phyloP scores from a whole-genome alignment of 2,113 vertebrate genomes.

The Dunckerocampus dactyliophorus region DNA sequence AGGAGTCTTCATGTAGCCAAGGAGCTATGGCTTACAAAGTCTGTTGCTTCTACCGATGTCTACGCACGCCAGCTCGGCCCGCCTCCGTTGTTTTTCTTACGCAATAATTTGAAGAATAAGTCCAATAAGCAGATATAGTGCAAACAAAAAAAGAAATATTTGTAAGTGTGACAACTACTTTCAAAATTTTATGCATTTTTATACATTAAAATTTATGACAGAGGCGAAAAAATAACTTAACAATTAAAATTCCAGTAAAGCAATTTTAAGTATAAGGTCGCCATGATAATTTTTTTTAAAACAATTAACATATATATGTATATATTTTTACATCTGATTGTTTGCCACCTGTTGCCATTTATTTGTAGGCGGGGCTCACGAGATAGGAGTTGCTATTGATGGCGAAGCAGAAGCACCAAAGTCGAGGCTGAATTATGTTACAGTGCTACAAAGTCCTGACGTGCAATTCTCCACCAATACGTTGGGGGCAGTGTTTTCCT shows the following conservation, averaged over 20 bases:
- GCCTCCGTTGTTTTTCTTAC: conserved; percentile 26
- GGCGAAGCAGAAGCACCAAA: conserved; percentile 50
- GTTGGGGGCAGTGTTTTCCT: too few species aligned
- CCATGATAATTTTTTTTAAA: conserved; percentile 50
- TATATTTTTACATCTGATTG: conserved; percentile 83
- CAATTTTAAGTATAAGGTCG: conserved; percentile 23
- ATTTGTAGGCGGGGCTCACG: conserved; percentile 27
- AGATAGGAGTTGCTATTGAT: conserved; percentile 41
- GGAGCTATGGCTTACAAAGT: conserved; percentile 25
- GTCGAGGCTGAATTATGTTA: conserved; percentile 34
- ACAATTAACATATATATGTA: conserved; percentile 48
- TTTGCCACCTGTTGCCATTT: conserved; percentile 74
- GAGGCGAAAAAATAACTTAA: conserved; percentile 52
- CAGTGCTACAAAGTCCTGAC: conserved; percentile 14
- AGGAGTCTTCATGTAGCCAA: conserved; percentile 34
- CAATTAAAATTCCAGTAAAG: conserved; percentile 46
- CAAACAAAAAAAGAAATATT: conserved; percentile 68
- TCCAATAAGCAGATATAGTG: conserved; percentile 69
- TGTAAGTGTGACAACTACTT: conserved; percentile 38
- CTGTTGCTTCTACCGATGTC: conserved; percentile 23
- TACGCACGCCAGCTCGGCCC: conserved; percentile 9
- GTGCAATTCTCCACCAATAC: too few species aligned
- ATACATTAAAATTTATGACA: conserved; percentile 52
- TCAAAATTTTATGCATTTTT: conserved; percentile 52
- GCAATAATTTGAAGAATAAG: conserved; percentile 42